These are phyloP conservation scores for Stegastes partitus DNA, from an alignment of 2,113 vertebrate genomes.

Conservation along the genomic window DNA sequence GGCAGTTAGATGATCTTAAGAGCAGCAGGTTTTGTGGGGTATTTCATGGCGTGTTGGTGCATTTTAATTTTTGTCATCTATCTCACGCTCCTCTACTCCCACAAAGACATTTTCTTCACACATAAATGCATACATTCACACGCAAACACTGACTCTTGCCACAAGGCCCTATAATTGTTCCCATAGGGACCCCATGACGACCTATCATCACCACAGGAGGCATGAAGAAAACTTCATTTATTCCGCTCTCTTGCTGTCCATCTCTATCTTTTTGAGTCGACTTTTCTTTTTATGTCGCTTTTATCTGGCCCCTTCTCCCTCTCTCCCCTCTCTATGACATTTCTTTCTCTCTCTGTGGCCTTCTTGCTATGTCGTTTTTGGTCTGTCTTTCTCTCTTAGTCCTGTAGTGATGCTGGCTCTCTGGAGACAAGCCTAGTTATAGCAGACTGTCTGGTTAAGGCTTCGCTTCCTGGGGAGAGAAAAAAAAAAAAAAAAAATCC, in stretches of 20 bases:
- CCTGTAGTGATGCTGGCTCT: conserved; percentile 46
- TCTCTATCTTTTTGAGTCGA: conserved; percentile 51
- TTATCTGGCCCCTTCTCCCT: conserved; percentile 42
- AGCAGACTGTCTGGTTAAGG: conserved; percentile 44
- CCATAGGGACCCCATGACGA: conserved; percentile 74
- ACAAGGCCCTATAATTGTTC: conserved; percentile 77
- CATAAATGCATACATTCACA: conserved; percentile 22
- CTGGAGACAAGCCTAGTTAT: conserved; percentile 43
- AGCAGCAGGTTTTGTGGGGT: conserved; percentile 1
- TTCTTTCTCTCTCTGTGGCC: conserved; percentile 19
- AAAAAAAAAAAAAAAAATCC: conserved; percentile 9
- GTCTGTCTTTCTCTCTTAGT: conserved; percentile 27
- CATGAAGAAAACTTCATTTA: conserved; percentile 66
- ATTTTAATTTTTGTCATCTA: conserved; percentile 30
- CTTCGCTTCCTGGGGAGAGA: conserved; percentile 26
- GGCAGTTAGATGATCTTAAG: conserved; percentile 34
- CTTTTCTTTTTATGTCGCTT: conserved; percentile 58
- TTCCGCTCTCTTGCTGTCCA: conserved; percentile 45
- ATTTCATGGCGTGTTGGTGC: conserved; percentile 33
- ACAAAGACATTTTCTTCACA: conserved; percentile 43
- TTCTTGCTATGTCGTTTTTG: conserved; percentile 25
- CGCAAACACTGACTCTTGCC: conserved; percentile 41
- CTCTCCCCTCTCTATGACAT: conserved; percentile 26
- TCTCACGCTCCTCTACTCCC: conserved; percentile 25
- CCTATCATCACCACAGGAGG: conserved; percentile 64